A percentile compares a stretch with the other conserved stretches of the same genome.
These are phyloP conservation scores for Furcifer pardalis DNA, from an alignment of 2,797 vertebrate species.

Conservation along the genomic window DNA sequence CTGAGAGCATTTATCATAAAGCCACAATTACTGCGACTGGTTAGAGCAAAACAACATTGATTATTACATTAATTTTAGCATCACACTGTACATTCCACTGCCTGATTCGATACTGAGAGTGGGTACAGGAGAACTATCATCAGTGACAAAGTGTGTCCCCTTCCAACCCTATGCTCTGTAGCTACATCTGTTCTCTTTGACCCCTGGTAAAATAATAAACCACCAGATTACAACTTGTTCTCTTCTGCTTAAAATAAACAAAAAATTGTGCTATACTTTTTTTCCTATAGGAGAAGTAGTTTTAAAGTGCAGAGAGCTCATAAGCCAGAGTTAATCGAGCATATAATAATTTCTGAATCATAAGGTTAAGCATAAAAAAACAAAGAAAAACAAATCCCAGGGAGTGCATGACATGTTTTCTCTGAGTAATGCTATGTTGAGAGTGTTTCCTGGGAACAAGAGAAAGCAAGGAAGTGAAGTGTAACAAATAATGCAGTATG, in stretches of 20 bases:
- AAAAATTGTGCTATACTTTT: conserved; percentile 31
- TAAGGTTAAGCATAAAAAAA: conserved; percentile 60
- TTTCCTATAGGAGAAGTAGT: conserved; percentile 37
- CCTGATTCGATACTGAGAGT: conserved; percentile 13
- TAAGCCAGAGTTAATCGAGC: conserved; percentile 62
- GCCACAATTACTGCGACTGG: conserved; percentile 48
- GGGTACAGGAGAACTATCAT: not conserved
- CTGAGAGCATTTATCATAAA: conserved; percentile 40
- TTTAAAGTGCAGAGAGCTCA: conserved; percentile 49
- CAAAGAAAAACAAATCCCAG: conserved; percentile 61
- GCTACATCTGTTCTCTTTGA: conserved; percentile 59
- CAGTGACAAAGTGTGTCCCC: conserved; percentile 11
- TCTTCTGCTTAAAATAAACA: conserved; percentile 23
- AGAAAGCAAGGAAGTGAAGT: conserved; percentile 33
- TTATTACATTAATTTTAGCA: conserved; percentile 41
- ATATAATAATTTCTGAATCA: conserved; percentile 55
- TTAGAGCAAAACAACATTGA: conserved; percentile 48
- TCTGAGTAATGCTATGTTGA: conserved; percentile 35
- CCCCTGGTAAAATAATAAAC: conserved; percentile 43
- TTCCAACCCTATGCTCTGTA: conserved; percentile 4
- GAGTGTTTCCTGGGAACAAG: conserved; percentile 43
- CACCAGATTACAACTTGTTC: conserved; percentile 29
- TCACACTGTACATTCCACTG: conserved; percentile 42
- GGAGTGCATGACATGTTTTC: not conserved
- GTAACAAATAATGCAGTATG: conserved; percentile 45